phyloP scores from a whole-genome alignment of 2,113 vertebrate species.

The Phodopus roborovskii region DNA sequence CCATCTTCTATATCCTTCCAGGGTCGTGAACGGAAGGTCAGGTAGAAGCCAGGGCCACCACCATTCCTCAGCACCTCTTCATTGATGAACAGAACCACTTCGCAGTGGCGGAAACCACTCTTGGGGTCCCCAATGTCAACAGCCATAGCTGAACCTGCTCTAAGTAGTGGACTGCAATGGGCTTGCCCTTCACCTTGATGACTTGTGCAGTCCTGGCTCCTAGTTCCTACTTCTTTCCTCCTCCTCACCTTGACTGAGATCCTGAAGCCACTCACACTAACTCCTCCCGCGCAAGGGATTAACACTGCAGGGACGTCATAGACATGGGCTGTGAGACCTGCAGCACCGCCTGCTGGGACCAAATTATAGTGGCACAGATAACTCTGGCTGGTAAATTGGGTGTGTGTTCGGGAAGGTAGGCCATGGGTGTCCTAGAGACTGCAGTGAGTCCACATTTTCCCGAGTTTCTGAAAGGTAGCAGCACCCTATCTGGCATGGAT shows the following conservation, averaged over 20 bases:
- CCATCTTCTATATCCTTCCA: slow-evolving; percentile 41
- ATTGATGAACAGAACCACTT: slow-evolving; percentile 47
- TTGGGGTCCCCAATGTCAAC: neutral
- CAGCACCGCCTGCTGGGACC: neutral
- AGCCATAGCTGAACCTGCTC: neutral
- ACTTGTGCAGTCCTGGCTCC: neutral
- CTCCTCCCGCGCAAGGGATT: fast-evolving
- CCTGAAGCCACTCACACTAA: neutral
- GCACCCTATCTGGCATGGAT: neutral
- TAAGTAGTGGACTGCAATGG: fast-evolving
- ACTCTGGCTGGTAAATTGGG: too few species aligned
- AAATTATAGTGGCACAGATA: neutral
- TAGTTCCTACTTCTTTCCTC: neutral
- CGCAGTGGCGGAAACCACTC: slow-evolving; percentile 35
- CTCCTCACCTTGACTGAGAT: neutral
- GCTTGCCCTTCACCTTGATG: neutral
- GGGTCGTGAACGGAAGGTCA: neutral
- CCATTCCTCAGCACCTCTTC: slow-evolving; percentile 38
- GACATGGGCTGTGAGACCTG: neutral
- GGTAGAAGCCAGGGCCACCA: neutral
- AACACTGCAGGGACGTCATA: neutral
- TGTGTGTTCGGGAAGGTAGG: neutral
- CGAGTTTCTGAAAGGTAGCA: neutral
- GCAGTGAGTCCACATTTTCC: neutral
- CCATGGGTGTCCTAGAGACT: neutral